Base-by-base conservation (phyloP, 2,113 vertebrate species). In the Periophthalmus modestus region DNA sequence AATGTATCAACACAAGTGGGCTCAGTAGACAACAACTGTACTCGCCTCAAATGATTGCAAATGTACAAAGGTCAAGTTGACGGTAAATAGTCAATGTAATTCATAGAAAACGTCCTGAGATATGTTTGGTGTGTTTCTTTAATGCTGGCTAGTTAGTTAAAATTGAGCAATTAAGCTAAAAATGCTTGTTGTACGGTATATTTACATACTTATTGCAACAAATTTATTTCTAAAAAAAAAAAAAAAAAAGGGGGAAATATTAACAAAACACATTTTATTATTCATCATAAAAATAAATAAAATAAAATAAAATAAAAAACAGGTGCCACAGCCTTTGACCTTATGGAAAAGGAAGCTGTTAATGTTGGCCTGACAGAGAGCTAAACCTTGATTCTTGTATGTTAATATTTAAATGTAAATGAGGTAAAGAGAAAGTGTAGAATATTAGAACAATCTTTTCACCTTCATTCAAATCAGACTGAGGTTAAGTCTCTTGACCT, bases 1-100 rank as follows among this genome's bases (percentile, higher is more conserved):
- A 82, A 85, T 48, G 75, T 66, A 79, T 69, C 57, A 58, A 52
- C 70, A 75, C 11, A 12, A 11, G 65, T 7, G 7, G 23, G 55
- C 62, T 39, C 15, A 68, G 68, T 74, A 77, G 85, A 78, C 74
- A 80, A 68, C 61, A 59, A 72, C 77, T 81, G 73, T 79, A 67
- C 21, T 13, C 0, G 2, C 4, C 5, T 69, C 23, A n/a, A 54
- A 82, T 16, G 1, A 73, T 66, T 59, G 80, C 39, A 33, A 28
- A 63, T 15, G 62, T n/a, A 48, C 79, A 83, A 80, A 81, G 71
- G 78, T 72, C 74, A 77, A 46, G 58, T 65, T 75, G 69, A 74
- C 68, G 63, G 28, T 24, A 63, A 1, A 19, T 18, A 58, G 19
- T 10, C 19, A n/a, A 19, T 47, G 47, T 10, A 18, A 11, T 43